Conservation (phyloP, 2,888 invertebrate genomes). For the Trimorus sp. region DNA sequence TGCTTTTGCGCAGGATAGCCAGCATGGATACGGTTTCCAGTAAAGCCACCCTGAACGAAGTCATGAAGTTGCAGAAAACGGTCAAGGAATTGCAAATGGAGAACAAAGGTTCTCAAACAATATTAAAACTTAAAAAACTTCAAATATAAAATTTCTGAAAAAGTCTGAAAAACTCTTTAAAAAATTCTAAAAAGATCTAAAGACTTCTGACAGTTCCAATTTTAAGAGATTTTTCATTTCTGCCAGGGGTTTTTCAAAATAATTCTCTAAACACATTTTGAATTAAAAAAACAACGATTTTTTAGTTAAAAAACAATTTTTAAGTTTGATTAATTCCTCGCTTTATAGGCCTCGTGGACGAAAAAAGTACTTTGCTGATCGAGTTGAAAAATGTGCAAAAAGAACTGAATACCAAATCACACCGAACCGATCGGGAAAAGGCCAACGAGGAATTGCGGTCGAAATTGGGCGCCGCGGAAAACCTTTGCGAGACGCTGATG, state of each 20-base stretch:
- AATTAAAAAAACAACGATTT: too few species aligned
- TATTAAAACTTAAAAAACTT: too few species aligned
- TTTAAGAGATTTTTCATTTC: too few species aligned
- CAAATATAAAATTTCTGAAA: too few species aligned
- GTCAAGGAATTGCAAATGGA: conserved; percentile 92
- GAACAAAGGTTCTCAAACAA: conserved; percentile 84
- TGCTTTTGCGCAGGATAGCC: conserved; percentile 88
- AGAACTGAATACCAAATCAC: conserved; percentile 73
- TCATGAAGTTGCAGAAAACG: conserved; percentile 91
- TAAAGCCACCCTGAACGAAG: conserved; percentile 85
- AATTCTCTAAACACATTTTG: too few species aligned
- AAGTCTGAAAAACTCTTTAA: too few species aligned
- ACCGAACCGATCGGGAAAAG: conserved; percentile 75
- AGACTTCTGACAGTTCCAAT: too few species aligned
- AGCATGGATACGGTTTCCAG: conserved; percentile 90
- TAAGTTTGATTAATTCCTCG: too few species aligned
- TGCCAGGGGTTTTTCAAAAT: too few species aligned
- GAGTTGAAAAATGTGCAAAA: conserved; percentile 77
- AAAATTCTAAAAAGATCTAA: too few species aligned
- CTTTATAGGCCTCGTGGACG: conserved; percentile 74
- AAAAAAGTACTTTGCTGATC: conserved; percentile 83
- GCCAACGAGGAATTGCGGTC: conserved; percentile 86
- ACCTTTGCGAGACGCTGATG: conserved; percentile 95
- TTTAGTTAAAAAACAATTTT: too few species aligned
- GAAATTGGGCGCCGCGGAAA: conserved; percentile 94